Base-by-base conservation (phyloP, 2,113 vertebrate species). In the Cariama cristata region DNA sequence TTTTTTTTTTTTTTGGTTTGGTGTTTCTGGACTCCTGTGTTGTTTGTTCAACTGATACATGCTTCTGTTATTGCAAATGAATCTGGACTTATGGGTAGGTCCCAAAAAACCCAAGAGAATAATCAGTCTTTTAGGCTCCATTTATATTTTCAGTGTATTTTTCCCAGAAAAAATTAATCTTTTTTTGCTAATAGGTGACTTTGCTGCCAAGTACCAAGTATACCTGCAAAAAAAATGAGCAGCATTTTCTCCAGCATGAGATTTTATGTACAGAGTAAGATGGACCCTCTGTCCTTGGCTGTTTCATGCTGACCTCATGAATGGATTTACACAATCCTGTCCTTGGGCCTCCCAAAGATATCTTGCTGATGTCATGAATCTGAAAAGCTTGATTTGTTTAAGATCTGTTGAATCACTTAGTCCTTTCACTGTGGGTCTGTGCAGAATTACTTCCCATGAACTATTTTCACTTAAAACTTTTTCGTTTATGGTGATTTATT, bases 321-420 rank as follows among this genome's bases (percentile, higher is more conserved):
- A 18, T 71, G 11, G n/a, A 33, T 74, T 89, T 73, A 33, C 17
- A 83, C 53, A 69, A 5, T 86, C 33, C 45, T 69, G 6, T 69
- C 33, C 72, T 74, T 67, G 50, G 20, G 18, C 30, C 14, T 77
- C 8, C 77, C 68, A 83, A 76, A 88, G 55, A 35, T 23, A 16
- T 16, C 47, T 86, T 88, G 35, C 32, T 74, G 47, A 40, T 83
- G 75, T 49, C 50, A 50, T 42, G 33, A 76, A 79, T 67, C 20
- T 67, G 40, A 90, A 45, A 79, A 74, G 22, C 72, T 50, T 81
- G 64, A 40, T 90, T 91, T 95, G 64, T 90, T 86, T 49, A 89
- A 69, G 32, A 45, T 81, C 88, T 95, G 83, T 53, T 95, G 53
- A 64, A 96, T 87, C 80, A 71, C 68, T 94, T 93, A 91, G 52